Evolutionary conservation across 2,888 invertebrate genomes (phyloP).

Genomic region (Aphodius sticticus): DNA sequence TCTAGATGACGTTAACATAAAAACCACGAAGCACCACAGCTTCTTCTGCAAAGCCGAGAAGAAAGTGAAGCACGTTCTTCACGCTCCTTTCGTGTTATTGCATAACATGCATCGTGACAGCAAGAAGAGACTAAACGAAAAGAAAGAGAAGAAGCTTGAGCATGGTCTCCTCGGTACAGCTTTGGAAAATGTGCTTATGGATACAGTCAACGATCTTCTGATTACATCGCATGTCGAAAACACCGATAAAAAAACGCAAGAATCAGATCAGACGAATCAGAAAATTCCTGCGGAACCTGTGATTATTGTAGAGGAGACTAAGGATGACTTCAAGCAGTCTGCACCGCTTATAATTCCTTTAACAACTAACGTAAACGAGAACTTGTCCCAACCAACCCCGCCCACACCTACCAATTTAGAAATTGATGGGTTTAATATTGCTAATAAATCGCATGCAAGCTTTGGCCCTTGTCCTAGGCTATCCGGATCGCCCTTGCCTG

Average conservation of each 20-base stretch:
- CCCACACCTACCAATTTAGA: constrained; percentile 53
- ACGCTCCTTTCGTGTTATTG: constrained; percentile 25
- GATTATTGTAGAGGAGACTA: constrained; percentile 14
- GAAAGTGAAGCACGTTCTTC: constrained; percentile 30
- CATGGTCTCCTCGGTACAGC: constrained; percentile 63
- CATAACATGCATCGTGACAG: constrained; percentile 30
- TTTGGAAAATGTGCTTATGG: constrained; percentile 66
- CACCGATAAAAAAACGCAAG: neutral
- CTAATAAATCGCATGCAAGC: constrained; percentile 57
- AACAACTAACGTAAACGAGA: constrained; percentile 26
- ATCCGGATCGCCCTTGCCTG: constrained; percentile 52
- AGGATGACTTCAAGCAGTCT: neutral
- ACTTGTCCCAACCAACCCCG: constrained; percentile 36
- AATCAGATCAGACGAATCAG: too few relatives aligned
- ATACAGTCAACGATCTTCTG: constrained; percentile 61
- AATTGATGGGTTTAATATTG: constrained; percentile 55
- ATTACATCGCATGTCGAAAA: constrained; percentile 45
- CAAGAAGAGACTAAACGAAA: constrained; percentile 26
- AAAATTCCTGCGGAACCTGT: neutral
- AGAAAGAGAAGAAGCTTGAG: constrained; percentile 39
- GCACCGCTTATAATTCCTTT: constrained; percentile 9
- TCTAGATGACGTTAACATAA: constrained; percentile 27
- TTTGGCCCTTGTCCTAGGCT: constrained; percentile 56
- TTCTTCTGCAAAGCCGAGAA: constrained; percentile 30
- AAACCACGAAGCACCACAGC: constrained; percentile 25